Conservation (phyloP, 1,140 invertebrate genomes). For the Cryptotermes secundus region DNA sequence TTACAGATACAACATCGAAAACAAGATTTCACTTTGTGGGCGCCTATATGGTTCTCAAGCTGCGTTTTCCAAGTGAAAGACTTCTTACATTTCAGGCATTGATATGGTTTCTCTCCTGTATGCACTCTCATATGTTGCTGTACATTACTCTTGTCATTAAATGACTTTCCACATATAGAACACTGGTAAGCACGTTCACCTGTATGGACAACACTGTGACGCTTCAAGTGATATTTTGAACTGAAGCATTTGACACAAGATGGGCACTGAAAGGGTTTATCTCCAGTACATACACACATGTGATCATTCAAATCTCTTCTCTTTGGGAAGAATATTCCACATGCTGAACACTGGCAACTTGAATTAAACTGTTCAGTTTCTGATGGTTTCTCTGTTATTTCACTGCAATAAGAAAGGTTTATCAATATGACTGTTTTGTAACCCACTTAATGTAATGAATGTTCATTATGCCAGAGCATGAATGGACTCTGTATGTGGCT, state of each 20-base stretch:
- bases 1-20: conserved; percentile 23
- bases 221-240: conserved; percentile 19
- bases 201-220: conserved; percentile 38
- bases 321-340: conserved; percentile 13
- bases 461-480: too few relatives aligned
- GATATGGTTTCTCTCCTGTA: conserved; percentile 30
- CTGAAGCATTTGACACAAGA: conserved; percentile 35
- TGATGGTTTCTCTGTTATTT: too few relatives aligned
- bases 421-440: too few relatives aligned
- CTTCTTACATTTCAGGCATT: conserved; percentile 12
- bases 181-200: conserved; percentile 39
- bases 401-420: too few relatives aligned
- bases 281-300: conserved; percentile 18
- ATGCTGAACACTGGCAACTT: conserved; percentile 25
- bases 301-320: conserved; percentile 36
- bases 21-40: conserved; percentile 28
- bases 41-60: not conserved
- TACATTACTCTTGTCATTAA: not conserved
- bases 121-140: not conserved
- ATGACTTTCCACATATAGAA: conserved; percentile 37
- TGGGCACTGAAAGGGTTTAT: conserved; percentile 39
- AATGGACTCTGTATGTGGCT: too few relatives aligned
- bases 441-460: too few relatives aligned
- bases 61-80: not conserved
- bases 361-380: not conserved